phyloP scores from a whole-genome alignment of 2,888 invertebrate species.

The Drosophila robusta region DNA sequence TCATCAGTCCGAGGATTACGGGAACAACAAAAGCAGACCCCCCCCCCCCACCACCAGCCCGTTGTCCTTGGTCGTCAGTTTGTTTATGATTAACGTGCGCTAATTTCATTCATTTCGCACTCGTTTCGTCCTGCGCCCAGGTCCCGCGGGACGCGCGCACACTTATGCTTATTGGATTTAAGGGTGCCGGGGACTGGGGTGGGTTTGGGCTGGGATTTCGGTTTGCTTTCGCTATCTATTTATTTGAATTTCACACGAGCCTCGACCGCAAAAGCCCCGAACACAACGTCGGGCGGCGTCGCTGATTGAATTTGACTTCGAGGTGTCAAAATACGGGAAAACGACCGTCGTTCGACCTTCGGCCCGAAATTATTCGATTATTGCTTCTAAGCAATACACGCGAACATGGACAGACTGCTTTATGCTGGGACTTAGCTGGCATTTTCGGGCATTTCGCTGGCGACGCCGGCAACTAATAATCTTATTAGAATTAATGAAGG shows the following conservation, averaged over 20 bases:
- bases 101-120: conserved; percentile 79
- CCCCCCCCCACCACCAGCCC: neutral
- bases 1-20: conserved; percentile 8
- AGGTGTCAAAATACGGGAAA: conserved; percentile 74
- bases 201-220: neutral
- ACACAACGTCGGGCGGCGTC: conserved; percentile 26
- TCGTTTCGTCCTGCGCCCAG: conserved; percentile 27
- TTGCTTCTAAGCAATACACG: conserved; percentile 29
- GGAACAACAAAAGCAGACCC: neutral
- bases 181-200: neutral
- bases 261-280: conserved; percentile 48
- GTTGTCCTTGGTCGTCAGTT: conserved; percentile 49
- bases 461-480: conserved; percentile 80
- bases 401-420: neutral
- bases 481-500: conserved; percentile 82
- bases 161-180: conserved; percentile 77
- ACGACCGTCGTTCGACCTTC: conserved; percentile 48
- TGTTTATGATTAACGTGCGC: conserved; percentile 80
- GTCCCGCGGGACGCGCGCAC: conserved; percentile 64
- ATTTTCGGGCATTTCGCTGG: conserved; percentile 42
- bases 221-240: conserved; percentile 43
- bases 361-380: conserved; percentile 59
- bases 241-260: conserved; percentile 65
- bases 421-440: conserved; percentile 7
- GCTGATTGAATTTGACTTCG: conserved; percentile 67